Percentiles rank a stretch among this genome's conserved stretches.
phyloP scores from a whole-genome alignment of 2,888 invertebrate species.

The Acleris cristana region DNA sequence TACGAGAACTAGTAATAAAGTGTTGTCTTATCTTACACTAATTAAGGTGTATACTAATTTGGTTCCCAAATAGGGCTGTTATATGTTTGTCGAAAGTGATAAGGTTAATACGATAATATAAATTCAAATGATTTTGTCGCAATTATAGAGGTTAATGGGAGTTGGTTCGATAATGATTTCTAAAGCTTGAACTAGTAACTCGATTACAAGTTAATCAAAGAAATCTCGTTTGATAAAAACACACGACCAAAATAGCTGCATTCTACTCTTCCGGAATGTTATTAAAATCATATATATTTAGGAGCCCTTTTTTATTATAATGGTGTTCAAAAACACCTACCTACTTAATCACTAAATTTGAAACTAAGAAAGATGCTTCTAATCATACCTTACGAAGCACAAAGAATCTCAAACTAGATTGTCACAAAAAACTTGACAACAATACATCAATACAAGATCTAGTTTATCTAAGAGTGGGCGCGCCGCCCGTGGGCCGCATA shows the following conservation, averaged over 20 bases:
- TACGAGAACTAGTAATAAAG: neutral
- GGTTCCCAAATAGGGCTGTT: neutral
- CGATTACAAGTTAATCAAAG: too few relatives aligned
- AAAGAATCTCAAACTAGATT: slow-evolving; percentile 13
- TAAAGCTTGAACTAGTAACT: too few relatives aligned
- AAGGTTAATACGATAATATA: neutral
- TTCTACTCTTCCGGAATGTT: too few relatives aligned
- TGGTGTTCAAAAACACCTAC: too few relatives aligned
- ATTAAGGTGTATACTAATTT: neutral
- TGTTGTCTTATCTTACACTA: slow-evolving; percentile 12
- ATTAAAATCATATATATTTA: too few relatives aligned
- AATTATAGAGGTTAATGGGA: too few relatives aligned
- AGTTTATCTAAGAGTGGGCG: slow-evolving; percentile 71
- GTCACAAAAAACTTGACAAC: slow-evolving; percentile 55
- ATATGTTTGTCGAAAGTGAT: neutral
- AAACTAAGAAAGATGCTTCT: neutral
- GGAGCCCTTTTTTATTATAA: too few relatives aligned
- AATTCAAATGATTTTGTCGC: neutral
- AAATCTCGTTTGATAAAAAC: too few relatives aligned
- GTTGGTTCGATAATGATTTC: too few relatives aligned
- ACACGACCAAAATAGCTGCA: too few relatives aligned
- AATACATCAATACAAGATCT: slow-evolving; percentile 67
- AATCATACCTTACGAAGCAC: neutral
- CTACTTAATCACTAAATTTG: neutral
- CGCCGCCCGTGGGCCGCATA: slow-evolving; percentile 52